These are phyloP conservation scores for Mercenaria mercenaria DNA, from an alignment of 1,140 invertebrate genomes.

Conservation along the genomic window DNA sequence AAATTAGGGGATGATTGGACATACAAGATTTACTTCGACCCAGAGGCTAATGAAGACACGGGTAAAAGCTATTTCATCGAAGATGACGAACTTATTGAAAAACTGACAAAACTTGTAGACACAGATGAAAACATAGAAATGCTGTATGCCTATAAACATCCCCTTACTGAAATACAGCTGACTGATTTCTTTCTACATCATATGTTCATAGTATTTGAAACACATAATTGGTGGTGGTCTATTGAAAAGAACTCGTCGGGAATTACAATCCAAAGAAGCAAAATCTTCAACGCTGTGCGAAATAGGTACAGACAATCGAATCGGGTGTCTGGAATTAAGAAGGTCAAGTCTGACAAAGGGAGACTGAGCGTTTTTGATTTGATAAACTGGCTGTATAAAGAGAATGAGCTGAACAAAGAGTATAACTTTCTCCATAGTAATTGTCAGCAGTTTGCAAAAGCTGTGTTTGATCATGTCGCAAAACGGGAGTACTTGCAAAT, in stretches of 20 bases:
- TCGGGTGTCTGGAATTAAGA: background rate
- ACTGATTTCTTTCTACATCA: background rate
- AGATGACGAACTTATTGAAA: background rate
- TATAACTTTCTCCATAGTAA: background rate
- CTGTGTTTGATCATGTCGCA: background rate
- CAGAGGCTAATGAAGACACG: background rate
- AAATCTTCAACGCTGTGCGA: background rate
- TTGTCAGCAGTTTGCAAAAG: slow-evolving; percentile 17
- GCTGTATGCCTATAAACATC: background rate
- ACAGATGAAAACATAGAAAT: background rate
- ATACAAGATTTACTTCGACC: slow-evolving; percentile 4
- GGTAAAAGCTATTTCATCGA: background rate
- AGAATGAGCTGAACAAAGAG: background rate
- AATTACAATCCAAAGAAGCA: slow-evolving; percentile 44
- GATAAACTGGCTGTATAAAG: background rate
- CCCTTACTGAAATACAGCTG: background rate
- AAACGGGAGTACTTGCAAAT: too few species aligned
- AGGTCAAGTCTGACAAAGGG: background rate
- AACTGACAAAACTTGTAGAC: background rate
- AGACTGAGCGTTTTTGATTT: background rate
- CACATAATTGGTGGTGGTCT: slow-evolving; percentile 48
- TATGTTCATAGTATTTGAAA: slow-evolving; percentile 36
- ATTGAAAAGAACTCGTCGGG: slow-evolving; percentile 29
- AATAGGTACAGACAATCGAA: background rate
- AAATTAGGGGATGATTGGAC: background rate